Percentiles rank a stretch among this genome's conserved stretches.
phyloP scores from a whole-genome alignment of 2,797 vertebrate genomes.

The Leptoclinus maculatus region DNA sequence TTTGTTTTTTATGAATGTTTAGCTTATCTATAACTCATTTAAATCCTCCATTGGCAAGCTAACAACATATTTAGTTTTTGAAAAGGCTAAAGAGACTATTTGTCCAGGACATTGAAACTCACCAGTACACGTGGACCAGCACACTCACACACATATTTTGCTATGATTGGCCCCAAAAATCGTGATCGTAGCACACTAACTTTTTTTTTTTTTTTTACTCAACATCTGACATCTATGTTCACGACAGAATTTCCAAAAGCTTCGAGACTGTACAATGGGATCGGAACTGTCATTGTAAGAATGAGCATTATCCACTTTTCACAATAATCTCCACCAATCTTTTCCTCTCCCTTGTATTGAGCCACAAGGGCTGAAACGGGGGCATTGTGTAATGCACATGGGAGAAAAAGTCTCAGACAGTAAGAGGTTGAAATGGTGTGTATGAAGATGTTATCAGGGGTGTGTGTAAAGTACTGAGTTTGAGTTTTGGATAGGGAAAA shows the following conservation, averaged over 20 bases:
- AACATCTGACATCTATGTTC: background rate
- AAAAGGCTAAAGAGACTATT: background rate
- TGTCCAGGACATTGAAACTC: background rate
- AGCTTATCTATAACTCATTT: no score
- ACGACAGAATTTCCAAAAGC: background rate
- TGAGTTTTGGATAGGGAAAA: slow-evolving; percentile 44
- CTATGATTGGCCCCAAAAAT: background rate
- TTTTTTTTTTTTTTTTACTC: background rate
- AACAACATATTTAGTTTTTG: no score
- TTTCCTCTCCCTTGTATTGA: slow-evolving; percentile 26
- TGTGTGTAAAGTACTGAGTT: slow-evolving; percentile 39
- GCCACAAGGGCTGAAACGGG: slow-evolving; percentile 18
- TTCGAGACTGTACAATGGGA: background rate
- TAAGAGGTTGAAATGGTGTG: slow-evolving; percentile 36
- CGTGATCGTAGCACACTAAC: background rate
- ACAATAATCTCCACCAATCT: slow-evolving; percentile 28
- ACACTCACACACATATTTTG: background rate
- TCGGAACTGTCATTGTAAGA: background rate
- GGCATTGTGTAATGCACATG: slow-evolving; percentile 4
- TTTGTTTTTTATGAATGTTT: no score
- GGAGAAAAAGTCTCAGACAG: slow-evolving; percentile 19
- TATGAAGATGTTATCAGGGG: slow-evolving; percentile 55
- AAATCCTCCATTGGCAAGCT: no score
- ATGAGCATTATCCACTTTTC: slow-evolving; percentile 16
- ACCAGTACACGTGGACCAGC: no score